Conservation (phyloP, 1,140 invertebrate genomes). For the Papilio glaucus region DNA sequence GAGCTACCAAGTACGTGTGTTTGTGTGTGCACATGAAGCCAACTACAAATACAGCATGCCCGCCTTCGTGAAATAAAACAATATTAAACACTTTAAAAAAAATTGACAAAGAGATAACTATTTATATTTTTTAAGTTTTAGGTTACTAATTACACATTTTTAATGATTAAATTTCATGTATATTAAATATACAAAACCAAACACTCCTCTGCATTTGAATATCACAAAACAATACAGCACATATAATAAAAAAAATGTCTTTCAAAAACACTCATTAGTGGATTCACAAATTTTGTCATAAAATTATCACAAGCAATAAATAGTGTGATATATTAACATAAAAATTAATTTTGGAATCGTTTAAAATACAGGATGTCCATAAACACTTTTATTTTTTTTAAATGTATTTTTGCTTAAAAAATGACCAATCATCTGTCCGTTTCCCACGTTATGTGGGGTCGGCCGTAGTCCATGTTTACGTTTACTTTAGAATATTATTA, state of each 20-base stretch:
- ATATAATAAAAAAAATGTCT: no score
- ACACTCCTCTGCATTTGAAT: not conserved
- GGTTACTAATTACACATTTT: no score
- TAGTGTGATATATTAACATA: not conserved
- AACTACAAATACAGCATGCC: no score
- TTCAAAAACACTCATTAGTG: not conserved
- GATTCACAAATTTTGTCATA: slow-evolving; percentile 2
- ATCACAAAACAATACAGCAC: not conserved
- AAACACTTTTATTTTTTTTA: not conserved
- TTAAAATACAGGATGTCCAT: not conserved
- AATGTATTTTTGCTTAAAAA: no score
- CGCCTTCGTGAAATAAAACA: not conserved
- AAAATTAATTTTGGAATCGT: not conserved
- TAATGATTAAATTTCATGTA: slow-evolving; percentile 4
- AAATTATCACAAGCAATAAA: not conserved
- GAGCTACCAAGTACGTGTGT: no score
- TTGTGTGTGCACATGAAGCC: no score
- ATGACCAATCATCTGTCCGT: no score
- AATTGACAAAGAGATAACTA: no score
- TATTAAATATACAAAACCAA: slow-evolving; percentile 7
- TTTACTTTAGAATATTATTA: no score
- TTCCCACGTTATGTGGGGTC: no score
- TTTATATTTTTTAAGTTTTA: no score
- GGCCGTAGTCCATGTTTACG: no score
- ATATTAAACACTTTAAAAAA: not conserved